These are phyloP conservation scores for Elanus axillaris DNA, from an alignment of 2,113 vertebrate genomes.

Conservation along the genomic window DNA sequence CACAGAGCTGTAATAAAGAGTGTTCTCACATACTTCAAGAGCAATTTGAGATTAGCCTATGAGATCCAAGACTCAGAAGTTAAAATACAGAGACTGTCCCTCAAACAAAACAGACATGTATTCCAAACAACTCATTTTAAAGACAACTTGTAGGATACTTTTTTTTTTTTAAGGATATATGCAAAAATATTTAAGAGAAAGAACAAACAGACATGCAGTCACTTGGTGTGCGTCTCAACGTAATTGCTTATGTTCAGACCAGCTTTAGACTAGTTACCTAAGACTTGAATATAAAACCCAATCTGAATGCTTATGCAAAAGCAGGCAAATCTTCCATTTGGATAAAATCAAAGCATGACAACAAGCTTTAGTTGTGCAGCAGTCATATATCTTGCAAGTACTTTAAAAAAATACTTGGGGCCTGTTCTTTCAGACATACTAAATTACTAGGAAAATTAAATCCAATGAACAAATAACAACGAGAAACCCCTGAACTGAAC, in stretches of 20 bases:
- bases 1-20: constrained; percentile 1
- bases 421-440: neutral
- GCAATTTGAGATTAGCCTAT: neutral
- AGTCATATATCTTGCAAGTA: neutral
- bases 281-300: neutral
- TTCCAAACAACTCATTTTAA: neutral
- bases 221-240: neutral
- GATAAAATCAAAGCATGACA: neutral
- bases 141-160: neutral
- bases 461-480: neutral
- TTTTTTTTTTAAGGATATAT: neutral
- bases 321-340: neutral
- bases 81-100: neutral
- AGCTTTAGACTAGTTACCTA: neutral
- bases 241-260: neutral
- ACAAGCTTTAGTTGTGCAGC: neutral
- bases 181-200: neutral
- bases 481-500: neutral
- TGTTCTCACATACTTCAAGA: constrained; percentile 13
- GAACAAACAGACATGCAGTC: neutral
- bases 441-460: neutral
- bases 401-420: neutral
- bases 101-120: neutral
- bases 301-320: neutral
- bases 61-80: neutral